A percentile compares a stretch with the other conserved stretches of the same genome.
Evolutionary conservation across 2,888 invertebrate species (phyloP).

Genomic region (Brassicogethes aeneus): DNA sequence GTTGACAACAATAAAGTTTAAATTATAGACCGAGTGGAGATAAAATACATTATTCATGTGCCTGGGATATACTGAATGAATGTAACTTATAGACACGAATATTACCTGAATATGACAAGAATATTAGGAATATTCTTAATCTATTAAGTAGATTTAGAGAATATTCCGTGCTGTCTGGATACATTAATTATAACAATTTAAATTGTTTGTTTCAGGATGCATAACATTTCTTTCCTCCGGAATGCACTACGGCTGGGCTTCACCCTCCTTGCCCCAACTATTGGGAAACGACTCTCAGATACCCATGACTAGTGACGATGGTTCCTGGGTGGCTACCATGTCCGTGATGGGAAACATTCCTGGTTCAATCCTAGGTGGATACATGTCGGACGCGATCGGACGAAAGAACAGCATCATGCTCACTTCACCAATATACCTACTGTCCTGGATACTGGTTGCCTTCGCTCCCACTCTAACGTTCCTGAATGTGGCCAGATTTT

Average conservation of each 20-base stretch:
- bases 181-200: too few species aligned
- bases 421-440: neutral
- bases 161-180: too few species aligned
- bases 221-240: conserved; percentile 12
- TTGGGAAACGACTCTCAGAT: conserved; percentile 39
- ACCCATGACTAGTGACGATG: conserved; percentile 40
- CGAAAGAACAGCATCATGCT: neutral
- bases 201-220: conserved; percentile 11
- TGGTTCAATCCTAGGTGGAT: conserved; percentile 49
- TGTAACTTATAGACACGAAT: too few species aligned
- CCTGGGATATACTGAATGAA: too few species aligned
- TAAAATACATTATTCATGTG: too few species aligned
- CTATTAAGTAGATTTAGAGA: too few species aligned
- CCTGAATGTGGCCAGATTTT: neutral
- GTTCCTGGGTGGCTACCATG: conserved; percentile 51
- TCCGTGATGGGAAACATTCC: conserved; percentile 52
- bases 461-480: neutral
- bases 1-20: too few species aligned
- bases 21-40: too few species aligned
- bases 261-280: conserved; percentile 43
- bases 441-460: neutral
- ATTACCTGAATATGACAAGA: too few species aligned
- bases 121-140: too few species aligned
- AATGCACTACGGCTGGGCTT: conserved; percentile 43
- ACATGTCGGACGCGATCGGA: conserved; percentile 34